phyloP scores from a whole-genome alignment of 2,797 vertebrate genomes.

The Pyrocephalus nanus region DNA sequence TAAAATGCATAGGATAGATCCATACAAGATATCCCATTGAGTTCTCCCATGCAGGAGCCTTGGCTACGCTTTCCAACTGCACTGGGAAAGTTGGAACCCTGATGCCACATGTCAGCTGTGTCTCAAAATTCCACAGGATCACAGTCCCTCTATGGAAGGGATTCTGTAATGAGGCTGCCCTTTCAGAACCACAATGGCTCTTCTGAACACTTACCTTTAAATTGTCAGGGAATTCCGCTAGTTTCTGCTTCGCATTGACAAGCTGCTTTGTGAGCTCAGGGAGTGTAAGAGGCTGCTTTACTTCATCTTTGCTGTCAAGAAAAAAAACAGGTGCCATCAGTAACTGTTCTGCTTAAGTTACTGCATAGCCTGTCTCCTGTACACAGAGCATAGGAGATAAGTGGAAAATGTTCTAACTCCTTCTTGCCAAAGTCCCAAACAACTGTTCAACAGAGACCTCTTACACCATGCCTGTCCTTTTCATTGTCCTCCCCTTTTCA shows the following conservation, averaged over 20 bases:
- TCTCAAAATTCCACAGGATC: background rate
- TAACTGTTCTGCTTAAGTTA: background rate
- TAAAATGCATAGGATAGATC: background rate
- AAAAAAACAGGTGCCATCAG: background rate
- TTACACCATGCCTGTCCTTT: background rate
- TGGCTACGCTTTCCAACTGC: background rate
- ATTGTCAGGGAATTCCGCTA: conserved; percentile 81
- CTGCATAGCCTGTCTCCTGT: background rate
- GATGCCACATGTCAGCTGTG: background rate
- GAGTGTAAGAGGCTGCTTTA: conserved; percentile 70
- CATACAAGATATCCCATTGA: background rate
- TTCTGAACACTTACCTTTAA: conserved; percentile 82
- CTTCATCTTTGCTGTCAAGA: conserved; percentile 70
- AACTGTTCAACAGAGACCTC: background rate
- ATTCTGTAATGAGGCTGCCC: background rate
- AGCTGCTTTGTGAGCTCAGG: conserved; percentile 84
- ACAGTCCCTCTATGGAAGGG: background rate
- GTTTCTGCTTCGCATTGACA: conserved; percentile 79
- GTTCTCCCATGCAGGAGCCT: background rate
- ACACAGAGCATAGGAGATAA: background rate
- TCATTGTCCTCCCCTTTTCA: background rate
- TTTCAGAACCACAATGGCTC: background rate
- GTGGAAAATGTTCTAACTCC: accelerated
- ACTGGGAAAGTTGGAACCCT: background rate
- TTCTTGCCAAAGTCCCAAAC: background rate